These are phyloP conservation scores for Zaprionus capensis DNA, from an alignment of 1,140 invertebrate species.

Conservation along the genomic window DNA sequence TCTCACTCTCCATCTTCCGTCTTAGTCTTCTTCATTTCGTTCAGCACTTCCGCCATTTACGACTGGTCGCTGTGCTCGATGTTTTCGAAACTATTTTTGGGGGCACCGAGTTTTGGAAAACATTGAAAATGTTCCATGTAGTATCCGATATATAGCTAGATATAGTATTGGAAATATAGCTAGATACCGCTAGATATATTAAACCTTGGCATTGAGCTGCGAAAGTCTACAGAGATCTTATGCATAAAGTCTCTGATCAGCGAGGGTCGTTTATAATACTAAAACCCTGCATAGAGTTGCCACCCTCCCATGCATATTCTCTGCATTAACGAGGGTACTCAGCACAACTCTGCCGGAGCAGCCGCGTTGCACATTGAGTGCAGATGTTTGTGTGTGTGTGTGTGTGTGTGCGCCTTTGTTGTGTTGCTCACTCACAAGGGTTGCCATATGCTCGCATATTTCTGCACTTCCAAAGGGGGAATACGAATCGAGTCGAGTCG, in stretches of 20 bases:
- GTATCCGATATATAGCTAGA: not conserved
- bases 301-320: not conserved
- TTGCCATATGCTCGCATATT: conserved; percentile 80
- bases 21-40: conserved; percentile 45
- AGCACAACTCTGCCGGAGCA: not conserved
- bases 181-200: not conserved
- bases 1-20: conserved; percentile 4
- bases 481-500: conserved; percentile 38
- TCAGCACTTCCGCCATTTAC: conserved; percentile 73
- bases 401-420: conserved; percentile 52
- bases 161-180: not conserved
- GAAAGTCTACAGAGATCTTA: not conserved
- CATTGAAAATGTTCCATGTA: not conserved
- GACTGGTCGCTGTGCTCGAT: conserved; percentile 6
- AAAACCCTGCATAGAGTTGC: not conserved
- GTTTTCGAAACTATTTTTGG: conserved; percentile 73
- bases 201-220: not conserved
- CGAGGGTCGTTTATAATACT: too few relatives aligned
- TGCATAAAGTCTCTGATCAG: not conserved
- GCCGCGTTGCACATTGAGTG: conserved; percentile 28
- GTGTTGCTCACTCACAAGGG: conserved; percentile 57
- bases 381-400: conserved; percentile 31
- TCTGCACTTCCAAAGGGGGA: conserved; percentile 59
- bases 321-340: not conserved
- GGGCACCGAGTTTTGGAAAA: conserved; percentile 31